Conservation (phyloP, 1,140 invertebrate species). For the Zaprionus gabonicus region DNA sequence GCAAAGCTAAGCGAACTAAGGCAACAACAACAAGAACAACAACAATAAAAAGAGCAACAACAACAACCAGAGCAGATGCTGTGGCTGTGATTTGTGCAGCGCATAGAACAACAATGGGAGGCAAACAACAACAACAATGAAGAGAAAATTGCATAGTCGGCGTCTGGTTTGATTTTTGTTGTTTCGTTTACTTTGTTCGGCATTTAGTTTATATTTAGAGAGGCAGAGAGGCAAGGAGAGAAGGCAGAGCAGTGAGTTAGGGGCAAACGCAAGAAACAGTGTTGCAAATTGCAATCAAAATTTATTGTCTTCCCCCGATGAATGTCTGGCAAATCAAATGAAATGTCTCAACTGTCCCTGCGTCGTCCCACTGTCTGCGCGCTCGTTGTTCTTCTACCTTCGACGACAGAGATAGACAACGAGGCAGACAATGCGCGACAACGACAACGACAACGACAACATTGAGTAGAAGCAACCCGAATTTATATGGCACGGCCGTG, state of each 20-base stretch:
- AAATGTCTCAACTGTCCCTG: slow-evolving; percentile 50
- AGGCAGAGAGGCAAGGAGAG: not conserved
- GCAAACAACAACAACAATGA: slow-evolving; percentile 6
- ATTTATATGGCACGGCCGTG: slow-evolving; percentile 47
- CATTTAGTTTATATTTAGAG: slow-evolving; percentile 48
- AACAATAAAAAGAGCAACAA: slow-evolving; percentile 21
- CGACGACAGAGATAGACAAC: slow-evolving; percentile 3
- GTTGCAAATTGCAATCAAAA: slow-evolving; percentile 59
- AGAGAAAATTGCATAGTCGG: slow-evolving; percentile 51
- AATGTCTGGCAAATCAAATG: slow-evolving; percentile 55
- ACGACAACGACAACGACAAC: not conserved
- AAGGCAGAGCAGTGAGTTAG: not conserved
- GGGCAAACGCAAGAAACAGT: slow-evolving; percentile 25
- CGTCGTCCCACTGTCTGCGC: not conserved
- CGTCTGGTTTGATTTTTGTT: slow-evolving; percentile 58
- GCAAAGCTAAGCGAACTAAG: slow-evolving; percentile 30
- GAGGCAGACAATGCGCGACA: not conserved
- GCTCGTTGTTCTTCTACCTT: not conserved
- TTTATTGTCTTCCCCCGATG: slow-evolving; percentile 58
- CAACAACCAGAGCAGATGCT: slow-evolving; percentile 23
- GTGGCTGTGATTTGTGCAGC: slow-evolving; percentile 44
- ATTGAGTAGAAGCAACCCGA: not conserved
- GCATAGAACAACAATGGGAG: slow-evolving; percentile 13
- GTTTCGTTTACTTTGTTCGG: slow-evolving; percentile 42
- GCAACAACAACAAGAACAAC: slow-evolving; percentile 36